Base-by-base conservation (phyloP, 92 coral and sea anemone genomes). In the Meandrina meandrites region DNA sequence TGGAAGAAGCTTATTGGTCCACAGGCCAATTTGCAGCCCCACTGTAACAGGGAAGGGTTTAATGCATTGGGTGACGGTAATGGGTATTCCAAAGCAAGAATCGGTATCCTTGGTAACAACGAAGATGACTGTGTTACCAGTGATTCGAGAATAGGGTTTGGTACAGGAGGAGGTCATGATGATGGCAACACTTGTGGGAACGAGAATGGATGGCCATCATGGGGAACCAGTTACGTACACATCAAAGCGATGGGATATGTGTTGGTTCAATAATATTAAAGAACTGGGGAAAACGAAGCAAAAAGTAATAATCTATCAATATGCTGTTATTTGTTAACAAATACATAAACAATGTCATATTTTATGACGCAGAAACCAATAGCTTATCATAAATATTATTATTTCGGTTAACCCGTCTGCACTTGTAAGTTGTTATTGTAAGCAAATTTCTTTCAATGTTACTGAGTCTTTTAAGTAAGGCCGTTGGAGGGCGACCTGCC, bases 141-240 rank as follows among this genome's bases (percentile, higher is more conserved):
- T 35, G 89, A 86, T 24, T 86, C 89, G 30, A 73, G 89, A 48
- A 62, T 86, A 79, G 89, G 89, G 15, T 79, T 86, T 76, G 89
- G 89, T 60, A 79, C 74, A 14, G 89, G 79, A 16, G 89, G 89
- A 13, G 4, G 15, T 5, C 89, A 36, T 21, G 80, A 71, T 8
- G 53, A 70, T 57, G 8, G 57, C 27, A 86, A 47, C 51, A 79
- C 85, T 22, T 86, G 89, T 79, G 89, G 89, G 50, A 86, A 86
- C 60, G 85, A 79, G 60, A n/a, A n/a, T n/a, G n/a, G n/a, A n/a
- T n/a, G n/a, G n/a, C n/a, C n/a, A n/a, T n/a, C n/a, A n/a, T n/a
- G n/a, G n/a, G n/a, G n/a, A n/a, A n/a, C n/a, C n/a, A n/a, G 70
- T 8, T 2, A 32, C 19, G 51, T 15, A n/a, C 53, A 35, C 35